These are phyloP conservation scores for Meleagris gallopavo DNA, from an alignment of 2,113 vertebrate species.

Conservation along the genomic window DNA sequence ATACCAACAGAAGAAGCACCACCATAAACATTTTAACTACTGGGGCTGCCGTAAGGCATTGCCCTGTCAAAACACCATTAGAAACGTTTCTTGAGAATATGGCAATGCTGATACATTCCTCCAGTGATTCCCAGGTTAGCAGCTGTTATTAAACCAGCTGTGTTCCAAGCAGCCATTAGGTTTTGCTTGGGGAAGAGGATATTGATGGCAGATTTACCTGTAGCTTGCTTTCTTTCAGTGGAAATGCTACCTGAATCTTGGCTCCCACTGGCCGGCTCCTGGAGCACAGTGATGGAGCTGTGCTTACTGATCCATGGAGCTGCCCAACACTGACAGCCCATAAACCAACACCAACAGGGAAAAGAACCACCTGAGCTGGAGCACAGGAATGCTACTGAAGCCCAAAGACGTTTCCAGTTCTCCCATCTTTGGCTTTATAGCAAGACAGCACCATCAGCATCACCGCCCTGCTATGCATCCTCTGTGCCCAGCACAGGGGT, in stretches of 20 bases:
- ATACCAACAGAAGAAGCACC: not conserved
- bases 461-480: not conserved
- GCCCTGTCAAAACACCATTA: constrained; percentile 47
- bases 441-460: not conserved
- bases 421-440: not conserved
- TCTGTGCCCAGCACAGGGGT: not conserved
- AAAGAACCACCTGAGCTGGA: not conserved
- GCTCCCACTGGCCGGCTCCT: not conserved
- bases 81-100: constrained; percentile 29
- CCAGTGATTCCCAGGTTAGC: constrained; percentile 25
- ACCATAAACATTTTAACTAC: constrained; percentile 20
- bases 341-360: not conserved
- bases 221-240: not conserved
- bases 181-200: constrained; percentile 20
- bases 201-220: not conserved
- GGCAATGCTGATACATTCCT: constrained; percentile 44
- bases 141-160: constrained; percentile 61
- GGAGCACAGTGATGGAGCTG: not conserved
- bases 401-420: not conserved
- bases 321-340: not conserved
- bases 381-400: not conserved
- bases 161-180: not conserved
- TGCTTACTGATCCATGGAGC: not conserved
- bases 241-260: constrained; percentile 2
- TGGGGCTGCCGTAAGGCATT: not conserved